These are phyloP conservation scores for Oceanites oceanicus DNA, from an alignment of 2,113 vertebrate species.

Conservation along the genomic window DNA sequence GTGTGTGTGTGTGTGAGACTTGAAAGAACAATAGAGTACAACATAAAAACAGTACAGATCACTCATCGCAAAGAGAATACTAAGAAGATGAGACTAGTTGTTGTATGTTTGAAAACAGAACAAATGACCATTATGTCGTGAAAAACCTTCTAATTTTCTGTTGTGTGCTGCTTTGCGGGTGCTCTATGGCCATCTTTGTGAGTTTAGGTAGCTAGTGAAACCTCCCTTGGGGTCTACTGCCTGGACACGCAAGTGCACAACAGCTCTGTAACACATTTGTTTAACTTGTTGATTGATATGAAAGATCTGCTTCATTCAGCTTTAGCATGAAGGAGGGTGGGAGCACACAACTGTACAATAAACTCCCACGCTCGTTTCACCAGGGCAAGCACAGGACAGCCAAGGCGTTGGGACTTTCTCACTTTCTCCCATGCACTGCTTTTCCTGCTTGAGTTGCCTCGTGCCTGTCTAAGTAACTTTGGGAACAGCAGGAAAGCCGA, in stretches of 20 bases:
- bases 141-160: not conserved
- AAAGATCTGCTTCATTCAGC: not conserved
- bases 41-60: not conserved
- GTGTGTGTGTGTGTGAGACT: not conserved
- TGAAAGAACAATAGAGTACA: not conserved
- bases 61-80: not conserved
- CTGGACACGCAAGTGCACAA: not conserved
- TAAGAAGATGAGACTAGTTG: not conserved
- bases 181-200: not conserved
- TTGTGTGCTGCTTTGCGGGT: not conserved
- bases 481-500: not conserved
- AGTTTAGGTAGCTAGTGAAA: not conserved
- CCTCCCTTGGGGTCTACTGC: not conserved
- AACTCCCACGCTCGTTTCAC: not conserved
- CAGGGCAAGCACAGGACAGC: not conserved
- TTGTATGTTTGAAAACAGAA: not conserved
- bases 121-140: not conserved
- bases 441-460: not conserved
- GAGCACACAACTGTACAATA: not conserved
- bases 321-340: not conserved
- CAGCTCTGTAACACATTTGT: not conserved
- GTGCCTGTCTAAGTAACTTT: not conserved
- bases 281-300: not conserved
- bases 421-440: not conserved
- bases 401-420: not conserved